These are phyloP conservation scores for Drosophila ercepeae DNA, from an alignment of 1,140 invertebrate species.

Conservation along the genomic window DNA sequence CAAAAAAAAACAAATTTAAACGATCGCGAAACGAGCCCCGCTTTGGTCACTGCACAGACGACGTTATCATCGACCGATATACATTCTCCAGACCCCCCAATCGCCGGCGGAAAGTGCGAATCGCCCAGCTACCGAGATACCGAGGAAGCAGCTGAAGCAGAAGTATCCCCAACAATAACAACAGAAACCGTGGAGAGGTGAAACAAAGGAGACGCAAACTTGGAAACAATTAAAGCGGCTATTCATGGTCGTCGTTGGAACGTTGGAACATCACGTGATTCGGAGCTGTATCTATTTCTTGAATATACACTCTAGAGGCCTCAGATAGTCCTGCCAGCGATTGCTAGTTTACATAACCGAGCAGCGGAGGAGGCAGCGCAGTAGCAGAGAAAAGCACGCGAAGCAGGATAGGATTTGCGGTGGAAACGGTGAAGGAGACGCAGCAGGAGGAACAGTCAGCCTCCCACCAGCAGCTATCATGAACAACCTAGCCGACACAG, in stretches of 20 bases:
- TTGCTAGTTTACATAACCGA: slow-evolving; percentile 58
- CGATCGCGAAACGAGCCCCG: slow-evolving; percentile 38
- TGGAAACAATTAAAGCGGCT: slow-evolving; percentile 57
- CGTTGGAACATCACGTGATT: slow-evolving; percentile 38
- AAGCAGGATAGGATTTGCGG: not conserved
- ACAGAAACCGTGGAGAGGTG: slow-evolving; percentile 49
- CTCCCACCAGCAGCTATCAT: slow-evolving; percentile 35
- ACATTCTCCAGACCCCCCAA: not conserved
- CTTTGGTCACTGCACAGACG: slow-evolving; percentile 24
- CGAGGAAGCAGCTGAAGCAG: slow-evolving; percentile 30
- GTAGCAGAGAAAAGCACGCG: not conserved
- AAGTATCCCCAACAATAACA: slow-evolving; percentile 10
- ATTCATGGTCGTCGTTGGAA: slow-evolving; percentile 34
- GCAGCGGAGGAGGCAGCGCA: slow-evolving; percentile 3
- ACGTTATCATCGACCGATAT: slow-evolving; percentile 6
- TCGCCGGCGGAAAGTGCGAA: not conserved
- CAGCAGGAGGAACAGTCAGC: not conserved
- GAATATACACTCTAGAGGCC: too few relatives aligned
- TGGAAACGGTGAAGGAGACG: not conserved
- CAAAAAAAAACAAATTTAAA: slow-evolving; percentile 44
- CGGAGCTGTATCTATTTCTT: not conserved
- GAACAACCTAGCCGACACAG: slow-evolving; percentile 76
- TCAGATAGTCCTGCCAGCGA: slow-evolving; percentile 8
- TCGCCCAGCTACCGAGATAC: slow-evolving; percentile 10
- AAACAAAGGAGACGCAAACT: slow-evolving; percentile 72